Base-by-base conservation (phyloP, 2,888 invertebrate genomes). In the Nemapogon koenigi region DNA sequence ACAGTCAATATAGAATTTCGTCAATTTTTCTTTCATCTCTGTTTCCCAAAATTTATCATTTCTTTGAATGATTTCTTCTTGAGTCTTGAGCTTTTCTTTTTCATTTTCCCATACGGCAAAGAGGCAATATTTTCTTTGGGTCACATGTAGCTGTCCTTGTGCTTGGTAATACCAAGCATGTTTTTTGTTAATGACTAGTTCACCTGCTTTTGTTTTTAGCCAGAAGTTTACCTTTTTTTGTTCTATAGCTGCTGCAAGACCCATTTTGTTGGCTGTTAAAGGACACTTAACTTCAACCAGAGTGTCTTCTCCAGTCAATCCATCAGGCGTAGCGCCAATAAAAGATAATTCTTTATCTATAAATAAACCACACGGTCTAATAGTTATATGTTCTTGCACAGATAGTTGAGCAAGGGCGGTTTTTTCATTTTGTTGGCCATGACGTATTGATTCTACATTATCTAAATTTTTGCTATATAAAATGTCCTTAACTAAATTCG, bases 271-370 rank as follows among this genome's bases (percentile, higher is more conserved):
- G 4, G 46, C 37, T 7, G 39, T 11, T 3, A 33, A 17, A 10
- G 46, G 43, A 32, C 43, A 46, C 22, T n/a, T n/a, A n/a, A n/a
- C n/a, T n/a, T n/a, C n/a, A n/a, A n/a, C n/a, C n/a, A n/a, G n/a
- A n/a, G n/a, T 46, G 43, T 4, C 43, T 29, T n/a, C n/a, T 2
- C 16, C 31, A 10, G 41, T 11, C 28, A 27, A 4, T 11, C 46
- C 48, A 29, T 46, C 44, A 3, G 48, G 45, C 2, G 41, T 37
- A 10, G 46, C 43, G 4, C 38, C 44, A 4, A 48, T 13, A 33
- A 39, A 48, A 1, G 37, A 36, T 2, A 28, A 38, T 27, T 42
- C 16, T 38, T 39, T 10, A 22, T 50, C 46, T 15, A 49, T 44
- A 22, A 49, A 49, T 4, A 48, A 14, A 1, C 45, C 45, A 27